Evolutionary conservation across 2,113 vertebrate genomes (phyloP).

Genomic region (Anarhynchus alexandrinus): DNA sequence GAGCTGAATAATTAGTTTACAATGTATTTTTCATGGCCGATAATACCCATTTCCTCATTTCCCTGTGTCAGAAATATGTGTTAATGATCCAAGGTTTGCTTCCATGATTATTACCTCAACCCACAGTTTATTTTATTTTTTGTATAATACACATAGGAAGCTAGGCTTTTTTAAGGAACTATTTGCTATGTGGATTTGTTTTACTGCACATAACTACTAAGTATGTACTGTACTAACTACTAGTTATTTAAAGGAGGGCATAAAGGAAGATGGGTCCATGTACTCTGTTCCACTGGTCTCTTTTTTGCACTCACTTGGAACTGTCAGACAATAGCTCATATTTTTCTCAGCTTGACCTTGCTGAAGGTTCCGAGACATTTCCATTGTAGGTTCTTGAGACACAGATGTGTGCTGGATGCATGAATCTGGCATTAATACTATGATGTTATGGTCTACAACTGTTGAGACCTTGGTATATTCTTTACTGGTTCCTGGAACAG

Average conservation of each 20-base stretch:
- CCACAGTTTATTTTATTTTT: not conserved
- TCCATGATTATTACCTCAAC: not conserved
- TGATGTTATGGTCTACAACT: slow-evolving; percentile 71
- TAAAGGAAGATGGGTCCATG: slow-evolving; percentile 81
- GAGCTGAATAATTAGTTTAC: slow-evolving; percentile 4
- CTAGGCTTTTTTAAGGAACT: not conserved
- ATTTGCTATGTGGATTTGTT: slow-evolving; percentile 22
- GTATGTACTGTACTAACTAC: not conserved
- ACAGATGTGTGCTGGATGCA: not conserved
- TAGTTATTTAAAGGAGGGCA: slow-evolving; percentile 62
- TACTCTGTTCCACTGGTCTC: slow-evolving; percentile 76
- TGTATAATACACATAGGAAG: not conserved
- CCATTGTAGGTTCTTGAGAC: slow-evolving; percentile 41
- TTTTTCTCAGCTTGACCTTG: slow-evolving; percentile 64
- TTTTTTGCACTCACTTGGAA: slow-evolving; percentile 30
- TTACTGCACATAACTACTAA: not conserved
- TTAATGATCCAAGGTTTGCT: not conserved
- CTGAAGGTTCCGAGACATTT: not conserved
- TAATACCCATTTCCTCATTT: not conserved
- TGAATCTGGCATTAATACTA: slow-evolving; percentile 80
- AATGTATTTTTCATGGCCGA: slow-evolving; percentile 8
- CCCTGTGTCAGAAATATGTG: not conserved
- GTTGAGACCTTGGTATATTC: slow-evolving; percentile 88
- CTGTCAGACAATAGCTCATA: not conserved
- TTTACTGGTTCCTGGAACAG: slow-evolving; percentile 37